These are phyloP conservation scores for Phrynosoma blainvillii DNA, from an alignment of 2,113 vertebrate genomes.

Conservation along the genomic window DNA sequence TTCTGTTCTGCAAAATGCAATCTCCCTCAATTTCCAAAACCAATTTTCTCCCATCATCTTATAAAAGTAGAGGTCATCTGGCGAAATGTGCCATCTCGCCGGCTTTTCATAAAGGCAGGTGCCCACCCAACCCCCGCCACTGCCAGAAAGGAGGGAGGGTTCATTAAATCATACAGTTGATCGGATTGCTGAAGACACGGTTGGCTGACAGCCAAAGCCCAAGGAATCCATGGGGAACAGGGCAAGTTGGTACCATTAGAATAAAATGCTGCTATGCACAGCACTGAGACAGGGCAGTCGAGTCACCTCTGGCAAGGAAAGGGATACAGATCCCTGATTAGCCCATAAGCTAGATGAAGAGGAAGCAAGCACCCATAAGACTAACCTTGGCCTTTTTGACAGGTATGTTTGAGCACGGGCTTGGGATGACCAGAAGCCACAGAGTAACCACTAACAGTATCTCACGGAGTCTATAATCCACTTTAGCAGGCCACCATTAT, in stretches of 20 bases:
- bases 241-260: conserved; percentile 49
- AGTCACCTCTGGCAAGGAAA: conserved; percentile 35
- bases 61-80: conserved; percentile 74
- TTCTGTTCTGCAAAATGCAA: conserved; percentile 70
- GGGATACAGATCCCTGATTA: conserved; percentile 29
- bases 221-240: conserved; percentile 63
- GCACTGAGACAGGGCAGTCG: conserved; percentile 36
- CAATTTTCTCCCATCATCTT: conserved; percentile 77
- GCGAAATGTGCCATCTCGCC: conserved; percentile 69
- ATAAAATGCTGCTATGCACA: conserved; percentile 2
- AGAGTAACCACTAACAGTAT: neutral
- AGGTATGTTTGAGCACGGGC: neutral
- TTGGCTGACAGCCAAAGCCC: conserved; percentile 51
- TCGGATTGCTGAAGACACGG: conserved; percentile 67
- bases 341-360: conserved; percentile 40
- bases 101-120: conserved; percentile 64
- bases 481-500: neutral
- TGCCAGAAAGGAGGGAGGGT: conserved; percentile 59
- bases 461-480: neutral
- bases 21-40: conserved; percentile 75
- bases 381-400: conserved; percentile 32
- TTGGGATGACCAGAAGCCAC: neutral
- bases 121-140: conserved; percentile 51
- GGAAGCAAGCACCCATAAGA: conserved; percentile 38
- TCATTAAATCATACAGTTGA: conserved; percentile 71